Base-by-base conservation (phyloP, 2,888 invertebrate genomes). In the Drosophila anomalata region DNA sequence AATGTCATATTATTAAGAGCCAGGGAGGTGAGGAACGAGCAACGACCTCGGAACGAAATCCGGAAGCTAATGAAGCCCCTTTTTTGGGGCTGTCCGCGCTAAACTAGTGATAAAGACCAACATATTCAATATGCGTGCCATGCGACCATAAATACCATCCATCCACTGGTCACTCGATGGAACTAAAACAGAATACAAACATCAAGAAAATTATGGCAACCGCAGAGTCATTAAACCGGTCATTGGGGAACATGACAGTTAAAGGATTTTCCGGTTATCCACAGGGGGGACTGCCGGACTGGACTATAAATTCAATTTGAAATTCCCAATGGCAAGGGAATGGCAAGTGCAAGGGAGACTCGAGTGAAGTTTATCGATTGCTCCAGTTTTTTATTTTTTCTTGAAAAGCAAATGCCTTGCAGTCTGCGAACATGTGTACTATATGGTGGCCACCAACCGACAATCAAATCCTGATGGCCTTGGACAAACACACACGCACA, bases 1-100 rank as follows among this genome's bases (percentile, higher is more conserved):
- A 29, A 69, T 42, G 24, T 39, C 26, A n/a, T 20, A 53, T n/a
- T 14, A 26, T 41, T 41, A 39, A 12, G 11, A 11, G 17, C 17
- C n/a, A 17, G 31, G 44, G 5, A n/a, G 24, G 11, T 12, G 17
- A 3, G 33, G 12, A 26, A 8, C 41, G 70, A 62, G 22, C 70
- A 70, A 52, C 71, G 70, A 70, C 70, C 70, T 70, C 62, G 52
- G 47, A 56, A 62, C 47, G 52, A 56, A 70, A 48, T 47, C 42
- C 36, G 62, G 62, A 53, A 62, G 70, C 47, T 62, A 66, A 62
- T 42, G 50, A 67, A 61, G 70, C 58, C 41, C 33, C 54, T 55
- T 51, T 53, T 42, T 48, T 42, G 2, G 11, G 59, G 29, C 48
- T 67, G 68, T 68, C 61, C 51, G 20, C 36, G 14, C 29, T 47